phyloP scores from a whole-genome alignment of 2,888 invertebrate species.

The Diarsia mendica region DNA sequence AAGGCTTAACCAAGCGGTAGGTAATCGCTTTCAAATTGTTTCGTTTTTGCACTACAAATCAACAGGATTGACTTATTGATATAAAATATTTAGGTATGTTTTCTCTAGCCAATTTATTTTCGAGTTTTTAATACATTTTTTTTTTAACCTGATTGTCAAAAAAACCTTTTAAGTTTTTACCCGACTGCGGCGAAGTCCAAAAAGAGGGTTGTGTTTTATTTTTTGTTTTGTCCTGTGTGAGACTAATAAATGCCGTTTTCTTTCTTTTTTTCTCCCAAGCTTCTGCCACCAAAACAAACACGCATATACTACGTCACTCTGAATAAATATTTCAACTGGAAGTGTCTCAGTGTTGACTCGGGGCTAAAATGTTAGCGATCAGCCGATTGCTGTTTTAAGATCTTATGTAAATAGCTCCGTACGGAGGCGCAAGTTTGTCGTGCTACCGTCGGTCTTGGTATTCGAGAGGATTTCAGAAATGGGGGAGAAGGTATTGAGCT shows the following conservation, averaged over 20 bases:
- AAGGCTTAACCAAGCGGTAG: neutral
- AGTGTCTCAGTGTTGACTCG: slow-evolving; percentile 78
- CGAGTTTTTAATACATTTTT: too few species aligned
- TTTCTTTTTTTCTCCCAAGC: neutral
- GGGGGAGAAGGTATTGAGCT: slow-evolving; percentile 38
- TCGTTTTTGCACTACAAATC: too few species aligned
- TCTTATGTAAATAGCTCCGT: slow-evolving; percentile 84
- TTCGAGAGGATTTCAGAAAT: slow-evolving; percentile 52
- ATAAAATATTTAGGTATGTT: too few species aligned
- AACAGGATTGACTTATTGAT: neutral
- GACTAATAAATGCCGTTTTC: too few species aligned
- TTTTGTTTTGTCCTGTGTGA: too few species aligned
- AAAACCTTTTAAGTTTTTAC: too few species aligned
- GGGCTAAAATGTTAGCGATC: slow-evolving; percentile 82
- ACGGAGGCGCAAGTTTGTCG: slow-evolving; percentile 79
- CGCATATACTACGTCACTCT: slow-evolving; percentile 58
- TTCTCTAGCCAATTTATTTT: too few species aligned
- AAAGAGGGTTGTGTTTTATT: too few species aligned
- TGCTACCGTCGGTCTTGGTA: slow-evolving; percentile 72
- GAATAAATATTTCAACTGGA: slow-evolving; percentile 76
- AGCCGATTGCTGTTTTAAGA: slow-evolving; percentile 85
- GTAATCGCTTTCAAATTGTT: neutral
- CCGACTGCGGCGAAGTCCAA: too few species aligned
- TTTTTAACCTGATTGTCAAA: too few species aligned
- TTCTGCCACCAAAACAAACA: slow-evolving; percentile 33